phyloP scores from a whole-genome alignment of 1,140 invertebrate genomes.

The Listronotus oregonensis region DNA sequence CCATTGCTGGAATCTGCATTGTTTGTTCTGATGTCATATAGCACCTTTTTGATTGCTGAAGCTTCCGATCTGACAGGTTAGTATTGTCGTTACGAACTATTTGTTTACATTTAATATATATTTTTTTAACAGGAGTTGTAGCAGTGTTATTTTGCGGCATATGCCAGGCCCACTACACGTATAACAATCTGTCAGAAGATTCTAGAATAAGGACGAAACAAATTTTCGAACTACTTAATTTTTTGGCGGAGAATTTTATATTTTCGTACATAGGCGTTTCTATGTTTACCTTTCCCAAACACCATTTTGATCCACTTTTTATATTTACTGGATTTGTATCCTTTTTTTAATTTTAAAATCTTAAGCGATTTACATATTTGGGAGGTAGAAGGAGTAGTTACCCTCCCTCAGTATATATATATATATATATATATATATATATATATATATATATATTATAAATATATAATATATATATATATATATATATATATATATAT shows the following conservation, averaged over 20 bases:
- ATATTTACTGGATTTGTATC: conserved; percentile 93
- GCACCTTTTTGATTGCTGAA: conserved; percentile 95
- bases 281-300: conserved; percentile 96
- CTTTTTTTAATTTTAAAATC: conserved; percentile 58
- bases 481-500: no score
- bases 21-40: conserved; percentile 97
- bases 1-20: conserved; percentile 94
- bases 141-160: conserved; percentile 98
- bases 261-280: conserved; percentile 99
- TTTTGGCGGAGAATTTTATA: conserved; percentile 98
- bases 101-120: not conserved
- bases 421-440: no score
- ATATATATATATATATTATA: no score
- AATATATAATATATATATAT: no score
- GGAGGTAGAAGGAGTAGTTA: no score
- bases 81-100: conserved; percentile 21
- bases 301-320: conserved; percentile 90
- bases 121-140: conserved; percentile 76
- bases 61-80: conserved; percentile 91
- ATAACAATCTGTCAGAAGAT: conserved; percentile 91
- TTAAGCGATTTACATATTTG: no score
- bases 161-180: conserved; percentile 98
- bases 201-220: conserved; percentile 92
- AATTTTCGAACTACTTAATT: conserved; percentile 94
- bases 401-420: no score